Evolutionary conservation across 2,797 vertebrate species (phyloP).

Genomic region (Eutrigla gurnardus): DNA sequence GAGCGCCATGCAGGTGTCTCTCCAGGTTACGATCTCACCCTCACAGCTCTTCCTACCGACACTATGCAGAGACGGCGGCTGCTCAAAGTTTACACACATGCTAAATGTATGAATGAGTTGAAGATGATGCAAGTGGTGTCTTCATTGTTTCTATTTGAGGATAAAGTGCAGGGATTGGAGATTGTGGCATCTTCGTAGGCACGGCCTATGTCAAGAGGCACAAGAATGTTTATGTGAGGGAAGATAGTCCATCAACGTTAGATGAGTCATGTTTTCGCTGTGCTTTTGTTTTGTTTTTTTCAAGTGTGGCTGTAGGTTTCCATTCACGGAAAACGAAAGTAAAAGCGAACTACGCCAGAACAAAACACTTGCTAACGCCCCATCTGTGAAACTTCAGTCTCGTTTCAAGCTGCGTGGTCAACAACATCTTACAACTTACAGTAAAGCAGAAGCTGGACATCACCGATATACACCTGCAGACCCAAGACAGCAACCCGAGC

Average conservation of each 20-base stretch:
- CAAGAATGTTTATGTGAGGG: too few species aligned
- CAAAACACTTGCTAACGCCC: neutral
- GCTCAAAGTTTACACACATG: neutral
- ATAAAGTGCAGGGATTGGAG: neutral
- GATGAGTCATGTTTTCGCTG: neutral
- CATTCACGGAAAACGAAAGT: neutral
- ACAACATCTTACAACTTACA: too few species aligned
- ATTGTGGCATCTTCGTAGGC: too few species aligned
- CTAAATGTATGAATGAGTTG: neutral
- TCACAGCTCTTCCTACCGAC: neutral
- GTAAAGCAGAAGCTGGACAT: too few species aligned
- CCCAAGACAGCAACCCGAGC: too few species aligned
- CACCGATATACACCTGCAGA: too few species aligned
- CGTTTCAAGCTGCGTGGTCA: too few species aligned
- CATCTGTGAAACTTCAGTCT: too few species aligned
- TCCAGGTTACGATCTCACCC: too few species aligned
- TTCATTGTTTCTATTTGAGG: neutral
- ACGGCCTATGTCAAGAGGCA: too few species aligned
- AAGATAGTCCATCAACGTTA: neutral
- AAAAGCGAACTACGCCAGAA: neutral
- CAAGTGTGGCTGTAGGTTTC: neutral
- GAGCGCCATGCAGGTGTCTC: neutral
- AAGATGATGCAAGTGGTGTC: neutral
- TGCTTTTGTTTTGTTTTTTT: neutral
- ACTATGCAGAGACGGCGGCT: neutral